phyloP scores from a whole-genome alignment of 2,888 invertebrate species.

The Ennomos quercinarius region DNA sequence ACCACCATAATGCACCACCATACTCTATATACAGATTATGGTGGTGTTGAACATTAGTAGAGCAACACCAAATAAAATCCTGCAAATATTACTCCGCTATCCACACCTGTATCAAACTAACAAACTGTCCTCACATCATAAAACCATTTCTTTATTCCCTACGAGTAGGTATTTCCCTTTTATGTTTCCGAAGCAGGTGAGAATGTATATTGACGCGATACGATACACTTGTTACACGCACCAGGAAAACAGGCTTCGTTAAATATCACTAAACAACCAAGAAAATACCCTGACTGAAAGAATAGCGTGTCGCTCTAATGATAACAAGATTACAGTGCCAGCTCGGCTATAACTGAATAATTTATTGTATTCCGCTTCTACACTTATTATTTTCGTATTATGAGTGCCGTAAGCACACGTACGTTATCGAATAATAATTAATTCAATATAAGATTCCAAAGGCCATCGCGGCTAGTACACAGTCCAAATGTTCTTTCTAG shows the following conservation, averaged over 20 bases:
- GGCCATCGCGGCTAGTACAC: too few relatives aligned
- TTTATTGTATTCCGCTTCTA: constrained; percentile 9
- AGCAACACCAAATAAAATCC: background rate
- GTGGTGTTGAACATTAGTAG: too few relatives aligned
- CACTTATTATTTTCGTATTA: constrained; percentile 28
- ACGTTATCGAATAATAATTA: constrained; percentile 3
- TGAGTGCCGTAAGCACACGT: constrained; percentile 9
- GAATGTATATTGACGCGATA: constrained; percentile 45
- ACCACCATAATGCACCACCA: too few relatives aligned
- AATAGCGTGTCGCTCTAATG: constrained; percentile 23
- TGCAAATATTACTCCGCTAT: background rate
- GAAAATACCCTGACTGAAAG: constrained; percentile 18
- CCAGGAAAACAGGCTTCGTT: constrained; percentile 36
- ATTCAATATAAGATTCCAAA: constrained; percentile 7
- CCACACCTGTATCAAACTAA: constrained; percentile 26
- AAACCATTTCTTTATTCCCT: constrained; percentile 46
- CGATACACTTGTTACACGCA: constrained; percentile 48
- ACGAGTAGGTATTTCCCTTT: constrained; percentile 33
- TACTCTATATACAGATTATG: too few relatives aligned
- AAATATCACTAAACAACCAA: constrained; percentile 24
- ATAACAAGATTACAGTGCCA: constrained; percentile 24
- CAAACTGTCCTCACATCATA: constrained; percentile 39
- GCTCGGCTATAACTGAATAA: constrained; percentile 23
- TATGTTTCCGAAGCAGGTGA: constrained; percentile 31
- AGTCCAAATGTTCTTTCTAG: too few relatives aligned